These are phyloP conservation scores for Hypothenemus hampei DNA, from an alignment of 1,140 invertebrate species.

Conservation along the genomic window DNA sequence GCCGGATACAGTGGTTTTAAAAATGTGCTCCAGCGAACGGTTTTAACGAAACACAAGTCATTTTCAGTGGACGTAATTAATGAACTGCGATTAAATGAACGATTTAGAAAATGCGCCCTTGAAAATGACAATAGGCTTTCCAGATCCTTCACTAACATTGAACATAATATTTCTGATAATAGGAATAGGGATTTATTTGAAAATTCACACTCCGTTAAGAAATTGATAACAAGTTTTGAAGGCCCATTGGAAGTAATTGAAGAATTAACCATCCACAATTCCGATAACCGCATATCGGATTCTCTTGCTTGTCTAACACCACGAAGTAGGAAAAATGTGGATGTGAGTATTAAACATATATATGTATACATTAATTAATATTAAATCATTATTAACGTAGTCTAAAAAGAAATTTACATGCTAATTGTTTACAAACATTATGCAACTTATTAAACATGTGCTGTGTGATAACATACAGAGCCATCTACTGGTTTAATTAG, in stretches of 20 bases:
- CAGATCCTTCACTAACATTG: conserved; percentile 4
- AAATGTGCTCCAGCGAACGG: too few species aligned
- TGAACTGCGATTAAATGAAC: neutral
- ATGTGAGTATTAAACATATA: neutral
- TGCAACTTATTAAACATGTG: neutral
- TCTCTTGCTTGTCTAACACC: neutral
- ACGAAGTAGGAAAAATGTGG: neutral
- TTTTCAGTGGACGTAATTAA: conserved; percentile 2
- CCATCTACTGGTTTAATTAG: neutral
- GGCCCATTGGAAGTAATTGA: neutral
- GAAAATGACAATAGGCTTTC: conserved; percentile 4
- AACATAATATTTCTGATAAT: neutral
- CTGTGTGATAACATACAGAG: neutral
- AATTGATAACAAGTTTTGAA: conserved; percentile 1
- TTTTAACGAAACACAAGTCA: neutral
- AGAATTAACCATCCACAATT: neutral
- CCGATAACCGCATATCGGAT: neutral
- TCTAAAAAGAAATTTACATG: neutral
- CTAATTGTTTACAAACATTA: neutral
- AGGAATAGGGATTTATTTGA: neutral
- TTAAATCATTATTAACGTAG: neutral
- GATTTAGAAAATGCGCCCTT: neutral
- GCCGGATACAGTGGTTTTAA: neutral
- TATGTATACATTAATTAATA: neutral
- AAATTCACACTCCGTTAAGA: neutral